These are phyloP conservation scores for Heliconius erato DNA, from an alignment of 2,888 invertebrate genomes.

Conservation along the genomic window DNA sequence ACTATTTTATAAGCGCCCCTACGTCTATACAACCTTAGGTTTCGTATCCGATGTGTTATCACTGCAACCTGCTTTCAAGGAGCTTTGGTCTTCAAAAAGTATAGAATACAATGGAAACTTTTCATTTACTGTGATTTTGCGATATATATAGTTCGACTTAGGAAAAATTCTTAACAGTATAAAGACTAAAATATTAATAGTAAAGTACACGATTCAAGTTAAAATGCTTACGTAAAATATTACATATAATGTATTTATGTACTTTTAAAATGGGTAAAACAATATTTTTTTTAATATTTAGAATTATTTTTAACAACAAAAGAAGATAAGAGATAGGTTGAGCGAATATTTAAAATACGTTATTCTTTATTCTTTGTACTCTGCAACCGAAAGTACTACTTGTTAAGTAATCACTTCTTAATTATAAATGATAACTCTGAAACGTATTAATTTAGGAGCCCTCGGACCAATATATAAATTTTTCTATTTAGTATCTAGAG, in stretches of 20 bases:
- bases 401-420: constrained; percentile 48
- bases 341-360: constrained; percentile 46
- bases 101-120: constrained; percentile 33
- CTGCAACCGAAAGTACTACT: constrained; percentile 53
- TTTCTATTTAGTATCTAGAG: constrained; percentile 78
- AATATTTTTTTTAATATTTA: constrained; percentile 37
- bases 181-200: constrained; percentile 48
- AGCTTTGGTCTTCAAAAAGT: constrained; percentile 40
- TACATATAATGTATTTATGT: constrained; percentile 41
- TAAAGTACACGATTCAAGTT: constrained; percentile 48
- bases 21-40: constrained; percentile 70
- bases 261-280: constrained; percentile 47
- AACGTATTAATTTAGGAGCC: constrained; percentile 64
- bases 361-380: constrained; percentile 51
- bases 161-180: constrained; percentile 50
- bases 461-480: constrained; percentile 72
- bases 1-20: constrained; percentile 60
- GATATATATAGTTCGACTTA: constrained; percentile 47
- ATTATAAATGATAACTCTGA: constrained; percentile 54
- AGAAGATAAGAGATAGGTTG: constrained; percentile 46
- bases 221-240: constrained; percentile 44
- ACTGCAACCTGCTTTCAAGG: constrained; percentile 23
- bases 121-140: constrained; percentile 34
- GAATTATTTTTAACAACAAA: constrained; percentile 42
- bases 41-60: constrained; percentile 44